Evolutionary conservation across 1,140 invertebrate genomes (phyloP).

Genomic region (Metopolophium dirhodum): DNA sequence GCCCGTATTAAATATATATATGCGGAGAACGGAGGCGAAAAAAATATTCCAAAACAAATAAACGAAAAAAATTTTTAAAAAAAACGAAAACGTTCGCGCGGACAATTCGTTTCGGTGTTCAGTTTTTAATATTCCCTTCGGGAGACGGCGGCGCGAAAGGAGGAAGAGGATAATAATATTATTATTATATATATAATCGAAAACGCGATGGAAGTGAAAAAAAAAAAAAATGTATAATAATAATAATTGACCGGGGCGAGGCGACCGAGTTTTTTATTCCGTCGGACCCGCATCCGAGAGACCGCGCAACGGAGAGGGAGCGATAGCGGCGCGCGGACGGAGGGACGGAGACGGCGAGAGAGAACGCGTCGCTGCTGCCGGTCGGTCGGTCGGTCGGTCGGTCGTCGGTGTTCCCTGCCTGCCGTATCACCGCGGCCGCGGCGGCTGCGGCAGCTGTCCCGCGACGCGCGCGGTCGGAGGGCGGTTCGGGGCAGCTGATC

Average conservation of each 20-base stretch:
- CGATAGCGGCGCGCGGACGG: neutral
- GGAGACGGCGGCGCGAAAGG: neutral
- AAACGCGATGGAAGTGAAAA: neutral
- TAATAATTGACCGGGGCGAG: constrained; percentile 23
- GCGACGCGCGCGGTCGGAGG: neutral
- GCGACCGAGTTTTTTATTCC: constrained; percentile 8
- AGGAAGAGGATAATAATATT: neutral
- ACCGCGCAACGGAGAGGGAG: neutral
- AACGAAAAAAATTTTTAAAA: neutral
- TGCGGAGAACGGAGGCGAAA: neutral
- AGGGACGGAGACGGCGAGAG: neutral
- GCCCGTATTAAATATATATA: neutral
- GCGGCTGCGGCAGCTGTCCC: constrained; percentile 20
- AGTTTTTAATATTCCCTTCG: constrained; percentile 26
- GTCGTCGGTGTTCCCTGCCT: neutral
- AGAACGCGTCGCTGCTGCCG: neutral
- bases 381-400: neutral
- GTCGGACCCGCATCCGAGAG: neutral
- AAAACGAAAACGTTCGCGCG: neutral
- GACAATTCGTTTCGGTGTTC: constrained; percentile 26
- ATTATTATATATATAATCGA: constrained; percentile 13
- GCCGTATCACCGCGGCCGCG: neutral
- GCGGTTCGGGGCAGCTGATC: constrained; percentile 37
- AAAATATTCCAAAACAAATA: neutral
- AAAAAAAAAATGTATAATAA: constrained; percentile 27